Conservation (phyloP, 2,797 vertebrate genomes). For the Pogonophryne albipinna region DNA sequence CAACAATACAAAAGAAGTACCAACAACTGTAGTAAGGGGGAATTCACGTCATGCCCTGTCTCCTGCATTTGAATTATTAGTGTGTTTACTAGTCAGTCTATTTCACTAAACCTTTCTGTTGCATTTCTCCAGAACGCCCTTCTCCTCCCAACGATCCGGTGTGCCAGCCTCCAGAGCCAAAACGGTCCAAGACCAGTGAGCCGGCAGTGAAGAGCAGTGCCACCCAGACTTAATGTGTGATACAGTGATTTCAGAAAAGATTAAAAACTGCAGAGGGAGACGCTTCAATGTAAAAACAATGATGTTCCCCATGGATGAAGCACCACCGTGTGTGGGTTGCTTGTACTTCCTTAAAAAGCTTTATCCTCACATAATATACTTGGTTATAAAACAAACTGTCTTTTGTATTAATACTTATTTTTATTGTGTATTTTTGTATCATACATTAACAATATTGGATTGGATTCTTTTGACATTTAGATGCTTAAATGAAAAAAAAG, state of each 20-base stretch:
- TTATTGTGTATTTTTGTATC: constrained; percentile 38
- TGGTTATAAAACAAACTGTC: neutral
- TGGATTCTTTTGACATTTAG: constrained; percentile 22
- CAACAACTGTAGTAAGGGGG: neutral
- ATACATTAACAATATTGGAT: constrained; percentile 34
- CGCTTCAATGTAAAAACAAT: constrained; percentile 6
- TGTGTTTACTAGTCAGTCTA: neutral
- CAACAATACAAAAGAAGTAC: neutral
- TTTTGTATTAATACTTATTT: constrained; percentile 7
- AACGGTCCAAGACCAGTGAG: constrained; percentile 87
- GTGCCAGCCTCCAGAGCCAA: constrained; percentile 88
- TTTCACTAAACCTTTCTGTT: constrained; percentile 13
- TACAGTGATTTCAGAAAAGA: neutral
- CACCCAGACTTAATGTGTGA: constrained; percentile 44
- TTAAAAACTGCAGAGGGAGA: constrained; percentile 4
- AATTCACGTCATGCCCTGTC: neutral
- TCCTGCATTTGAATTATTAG: neutral
- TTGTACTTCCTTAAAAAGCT: constrained; percentile 15
- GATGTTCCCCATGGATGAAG: neutral
- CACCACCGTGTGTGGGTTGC: neutral
- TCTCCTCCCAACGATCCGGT: constrained; percentile 85
- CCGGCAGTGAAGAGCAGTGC: constrained; percentile 28
- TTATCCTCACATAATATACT: constrained; percentile 15
- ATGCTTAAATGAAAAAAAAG: constrained; percentile 20
- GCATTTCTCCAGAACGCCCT: constrained; percentile 82